Evolutionary conservation across 2,797 vertebrate genomes (phyloP), one percentile per base, ranked within the genome.

Genomic region (Poecile montanus): DNA sequence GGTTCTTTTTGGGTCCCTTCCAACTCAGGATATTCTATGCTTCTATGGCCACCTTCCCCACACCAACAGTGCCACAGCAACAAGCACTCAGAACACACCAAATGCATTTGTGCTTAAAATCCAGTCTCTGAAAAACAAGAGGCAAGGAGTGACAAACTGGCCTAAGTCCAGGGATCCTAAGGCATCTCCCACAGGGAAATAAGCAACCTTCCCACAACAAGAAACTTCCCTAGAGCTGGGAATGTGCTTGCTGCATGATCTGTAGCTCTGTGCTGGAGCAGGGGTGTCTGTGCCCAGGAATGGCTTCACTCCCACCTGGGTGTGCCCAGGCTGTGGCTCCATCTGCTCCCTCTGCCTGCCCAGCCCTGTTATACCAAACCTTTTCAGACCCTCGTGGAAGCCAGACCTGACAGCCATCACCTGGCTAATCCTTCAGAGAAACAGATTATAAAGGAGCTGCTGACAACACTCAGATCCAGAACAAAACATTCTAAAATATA

Each of bases 191-290:
- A 32, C 4, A 1, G 77, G 58, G 62, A 70, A 90, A 77, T 4
- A 34, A 70, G 13, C 54, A 22, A 42, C 50, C 4, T 83, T 93
- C 45, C 65, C 75, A 65, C 67, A 56, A 12, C 12, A 61, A 73
- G 13, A 53, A 13, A 20, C 22, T 16, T 77, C 38, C 53, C 65
- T 42, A 38, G 71, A 48, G 80, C 29, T n/a, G 36, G 44, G 47
- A 77, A 57, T 4, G n/a, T 0, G 2, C 17, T 29, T 4, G 0
- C 4, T 7, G 1, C 4, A 3, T 5, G 32, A 48, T n/a, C 13
- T 71, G 53, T 6, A 57, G 65, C 45, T 1, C 1, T 8, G 34
- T 47, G n/a, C 53, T 4, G 17, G 47, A 10, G 29, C 68, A 58
- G 27, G 7, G n/a, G 2, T 3, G 4, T 19, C 57, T 7, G 32